Evolutionary conservation across 2,797 vertebrate species (phyloP).

Genomic region (Podarcis siculus): DNA sequence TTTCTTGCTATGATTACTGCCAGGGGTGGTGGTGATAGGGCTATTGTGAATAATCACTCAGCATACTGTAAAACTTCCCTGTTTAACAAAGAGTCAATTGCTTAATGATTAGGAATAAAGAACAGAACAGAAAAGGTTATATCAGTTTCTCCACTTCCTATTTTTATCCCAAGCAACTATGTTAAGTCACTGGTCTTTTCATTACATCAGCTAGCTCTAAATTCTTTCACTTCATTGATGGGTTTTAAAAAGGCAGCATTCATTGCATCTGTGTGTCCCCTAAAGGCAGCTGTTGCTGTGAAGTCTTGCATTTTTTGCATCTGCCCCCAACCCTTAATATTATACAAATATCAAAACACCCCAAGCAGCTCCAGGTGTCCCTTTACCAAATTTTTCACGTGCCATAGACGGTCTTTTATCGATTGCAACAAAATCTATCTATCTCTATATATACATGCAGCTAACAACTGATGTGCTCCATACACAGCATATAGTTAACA

Average conservation of each 20-base stretch:
- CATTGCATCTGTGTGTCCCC: slow-evolving; percentile 66
- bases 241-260: slow-evolving; percentile 70
- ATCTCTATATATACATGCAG: slow-evolving; percentile 77
- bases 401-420: slow-evolving; percentile 56
- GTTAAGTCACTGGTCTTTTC: slow-evolving; percentile 45
- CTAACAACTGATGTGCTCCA: slow-evolving; percentile 82
- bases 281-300: slow-evolving; percentile 70
- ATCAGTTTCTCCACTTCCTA: slow-evolving; percentile 33
- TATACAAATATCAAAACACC: slow-evolving; percentile 54
- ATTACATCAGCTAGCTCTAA: slow-evolving; percentile 64
- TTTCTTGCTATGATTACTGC: neutral
- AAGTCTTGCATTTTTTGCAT: slow-evolving; percentile 58
- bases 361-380: slow-evolving; percentile 45
- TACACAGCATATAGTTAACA: slow-evolving; percentile 93
- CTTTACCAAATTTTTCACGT: slow-evolving; percentile 31
- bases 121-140: slow-evolving; percentile 27
- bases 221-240: slow-evolving; percentile 61
- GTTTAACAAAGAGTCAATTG: slow-evolving; percentile 17
- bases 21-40: too few relatives aligned
- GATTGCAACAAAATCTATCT: slow-evolving; percentile 78
- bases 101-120: slow-evolving; percentile 27
- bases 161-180: slow-evolving; percentile 51
- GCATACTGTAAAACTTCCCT: slow-evolving; percentile 23
- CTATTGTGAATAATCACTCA: slow-evolving; percentile 31
- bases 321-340: slow-evolving; percentile 46